Base-by-base conservation (phyloP, 2,888 invertebrate genomes). In the Timema cristinae region DNA sequence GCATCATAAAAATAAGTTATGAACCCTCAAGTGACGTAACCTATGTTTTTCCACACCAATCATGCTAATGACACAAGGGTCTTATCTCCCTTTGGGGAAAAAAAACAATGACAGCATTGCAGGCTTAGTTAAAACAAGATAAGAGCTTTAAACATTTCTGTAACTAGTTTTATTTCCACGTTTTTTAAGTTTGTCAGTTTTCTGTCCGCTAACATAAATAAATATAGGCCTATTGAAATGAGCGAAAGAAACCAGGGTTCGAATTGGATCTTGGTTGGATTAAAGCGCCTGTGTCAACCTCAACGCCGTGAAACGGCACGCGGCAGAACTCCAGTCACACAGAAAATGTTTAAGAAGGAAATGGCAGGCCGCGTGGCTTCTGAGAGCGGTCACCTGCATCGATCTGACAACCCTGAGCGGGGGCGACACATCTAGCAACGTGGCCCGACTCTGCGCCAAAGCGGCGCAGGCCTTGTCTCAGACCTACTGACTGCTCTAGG, bases 371-470 rank as follows among this genome's bases (percentile, higher is more conserved):
- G 87, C 88, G 11, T 95, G 93, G 93, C 85, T 97, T 13, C 79
- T 95, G 48, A 90, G 90, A 80, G 93, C 95, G 0, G 85, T 98
- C 8, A 89, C 90, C 51, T 88, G 93, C 72, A 94, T 97, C 75
- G 98, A 99, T 83, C 85, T 99, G 76, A 99, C 98, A 1, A 97
- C 97, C 4, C 85, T 99, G 69, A 87, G 92, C 68, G 96, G 95
- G 56, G 90, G 92, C 82, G 93, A 93, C 79, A 91, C 92, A 0
- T 80, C 81, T 9, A 86, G 90, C 13, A 94, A 93, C 84, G 93
- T 98, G 0, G 82, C 87, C 47, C 86, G 92, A 69, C 85, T 99
- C 2, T 95, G 96, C 80, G 83, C 87, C 72, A 93, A 93, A 86
- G 83, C 83, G 70, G 77, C 78, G 8, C 78, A 78, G 71, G 81